Evolutionary conservation across 2,888 invertebrate species (phyloP), one percentile per base, ranked within the genome.

Genomic region (Drosophila percnosoma): DNA sequence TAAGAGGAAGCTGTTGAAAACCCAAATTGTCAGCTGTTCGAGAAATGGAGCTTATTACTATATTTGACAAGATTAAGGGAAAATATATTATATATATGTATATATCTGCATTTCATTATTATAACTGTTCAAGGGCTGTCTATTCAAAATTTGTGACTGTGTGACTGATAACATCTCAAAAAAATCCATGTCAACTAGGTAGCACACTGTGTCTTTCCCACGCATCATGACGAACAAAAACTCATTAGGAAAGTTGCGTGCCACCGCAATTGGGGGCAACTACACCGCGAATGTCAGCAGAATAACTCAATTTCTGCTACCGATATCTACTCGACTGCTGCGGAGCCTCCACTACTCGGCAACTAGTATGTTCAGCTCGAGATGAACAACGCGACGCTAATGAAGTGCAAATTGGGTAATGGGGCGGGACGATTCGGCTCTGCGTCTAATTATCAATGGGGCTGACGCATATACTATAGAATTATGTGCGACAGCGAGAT

Each of bases 351-450:
- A 21, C 21, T 13, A 5, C 53, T 29, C 21, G 34, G 10, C 48
- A 27, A 4, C 49, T 34, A 8, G 45, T 45, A 8, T 42, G 29
- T 42, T 33, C 21, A 53, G 55, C 31, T 61, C 21, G 33, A 36
- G 69, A 68, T 72, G 57, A 75, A 73, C 68, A 74, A 72, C 73
- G 68, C 57, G 68, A 45, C 68, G 80, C 84, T 88, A 87, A 90
- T 87, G 82, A 90, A 86, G 87, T 83, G 90, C 87, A 76, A 90
- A 87, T 86, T 89, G 73, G 78, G 80, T 85, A 73, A 75, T 79
- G 79, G 89, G 60, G 68, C 71, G 73, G 75, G 75, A 52, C 67
- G 69, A 67, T 61, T 62, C 15, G 55, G 58, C 61, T 55, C 59
- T 65, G 59, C 61, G 69, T 72, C 77, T 86, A 90, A 83, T 86